phyloP scores from a whole-genome alignment of 2,113 vertebrate genomes.

The Pipra filicauda region DNA sequence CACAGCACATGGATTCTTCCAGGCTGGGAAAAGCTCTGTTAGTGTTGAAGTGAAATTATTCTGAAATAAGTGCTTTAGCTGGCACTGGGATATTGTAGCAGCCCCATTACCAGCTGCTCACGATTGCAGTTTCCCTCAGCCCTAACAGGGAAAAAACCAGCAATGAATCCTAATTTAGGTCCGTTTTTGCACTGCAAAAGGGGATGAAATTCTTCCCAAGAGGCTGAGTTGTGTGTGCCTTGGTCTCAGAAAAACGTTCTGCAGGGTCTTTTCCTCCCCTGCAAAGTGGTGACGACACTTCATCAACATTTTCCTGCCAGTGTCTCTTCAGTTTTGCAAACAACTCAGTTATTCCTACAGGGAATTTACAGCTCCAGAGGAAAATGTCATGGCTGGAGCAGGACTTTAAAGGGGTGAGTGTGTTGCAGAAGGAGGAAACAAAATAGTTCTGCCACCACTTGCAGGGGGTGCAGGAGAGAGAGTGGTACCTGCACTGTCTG shows the following conservation, averaged over 20 bases:
- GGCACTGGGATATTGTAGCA: neutral
- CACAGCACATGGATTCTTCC: neutral
- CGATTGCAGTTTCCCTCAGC: neutral
- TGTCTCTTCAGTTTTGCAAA: neutral
- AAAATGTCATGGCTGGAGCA: neutral
- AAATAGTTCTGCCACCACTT: neutral
- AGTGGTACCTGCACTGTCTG: accelerated
- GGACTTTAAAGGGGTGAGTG: neutral
- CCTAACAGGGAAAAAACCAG: neutral
- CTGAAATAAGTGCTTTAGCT: neutral
- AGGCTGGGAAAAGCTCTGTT: neutral
- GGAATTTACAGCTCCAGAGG: neutral
- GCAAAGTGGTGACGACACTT: neutral
- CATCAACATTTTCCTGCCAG: neutral
- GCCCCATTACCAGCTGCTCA: no score
- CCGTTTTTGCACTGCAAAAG: neutral
- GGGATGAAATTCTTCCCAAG: neutral
- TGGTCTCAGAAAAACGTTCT: neutral
- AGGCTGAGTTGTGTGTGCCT: neutral
- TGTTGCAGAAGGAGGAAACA: neutral
- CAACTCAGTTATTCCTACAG: neutral
- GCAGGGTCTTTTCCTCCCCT: neutral
- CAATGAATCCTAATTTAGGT: neutral
- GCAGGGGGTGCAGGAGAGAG: neutral
- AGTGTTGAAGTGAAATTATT: neutral